phyloP scores from a whole-genome alignment of 2,888 invertebrate genomes.

The Tetramorium bicarinatum region DNA sequence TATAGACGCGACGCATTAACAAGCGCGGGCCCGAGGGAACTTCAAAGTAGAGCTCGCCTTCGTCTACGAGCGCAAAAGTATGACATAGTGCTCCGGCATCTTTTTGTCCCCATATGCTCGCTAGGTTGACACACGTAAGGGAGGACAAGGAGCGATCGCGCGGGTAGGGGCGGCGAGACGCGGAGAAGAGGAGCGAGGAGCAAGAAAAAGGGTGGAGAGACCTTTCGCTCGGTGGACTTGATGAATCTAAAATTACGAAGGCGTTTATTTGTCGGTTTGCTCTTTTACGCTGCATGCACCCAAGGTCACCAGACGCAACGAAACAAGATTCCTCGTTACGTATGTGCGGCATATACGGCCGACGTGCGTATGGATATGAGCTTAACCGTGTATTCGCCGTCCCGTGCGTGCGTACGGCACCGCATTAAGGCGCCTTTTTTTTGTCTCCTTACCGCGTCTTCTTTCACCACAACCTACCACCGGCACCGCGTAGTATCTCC shows the following conservation, averaged over 20 bases:
- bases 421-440: slow-evolving; percentile 29
- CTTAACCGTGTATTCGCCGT: slow-evolving; percentile 35
- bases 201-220: slow-evolving; percentile 4
- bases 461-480: slow-evolving; percentile 13
- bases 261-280: slow-evolving; percentile 67
- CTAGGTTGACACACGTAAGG: slow-evolving; percentile 6
- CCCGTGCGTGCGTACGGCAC: slow-evolving; percentile 13
- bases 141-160: background rate
- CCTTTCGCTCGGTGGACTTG: slow-evolving; percentile 55
- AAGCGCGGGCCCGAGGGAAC: background rate
- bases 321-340: slow-evolving; percentile 70
- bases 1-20: slow-evolving; percentile 28
- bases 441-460: background rate
- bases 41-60: slow-evolving; percentile 39
- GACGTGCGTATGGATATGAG: slow-evolving; percentile 34
- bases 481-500: background rate
- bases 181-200: background rate
- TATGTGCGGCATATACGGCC: slow-evolving; percentile 63
- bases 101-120: slow-evolving; percentile 11
- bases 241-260: slow-evolving; percentile 68
- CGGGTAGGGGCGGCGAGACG: background rate
- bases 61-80: slow-evolving; percentile 15
- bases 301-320: slow-evolving; percentile 68
- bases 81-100: slow-evolving; percentile 39
- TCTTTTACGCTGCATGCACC: slow-evolving; percentile 59